phyloP scores from a whole-genome alignment of 2,888 invertebrate species.

The Thymelicus sylvestris region DNA sequence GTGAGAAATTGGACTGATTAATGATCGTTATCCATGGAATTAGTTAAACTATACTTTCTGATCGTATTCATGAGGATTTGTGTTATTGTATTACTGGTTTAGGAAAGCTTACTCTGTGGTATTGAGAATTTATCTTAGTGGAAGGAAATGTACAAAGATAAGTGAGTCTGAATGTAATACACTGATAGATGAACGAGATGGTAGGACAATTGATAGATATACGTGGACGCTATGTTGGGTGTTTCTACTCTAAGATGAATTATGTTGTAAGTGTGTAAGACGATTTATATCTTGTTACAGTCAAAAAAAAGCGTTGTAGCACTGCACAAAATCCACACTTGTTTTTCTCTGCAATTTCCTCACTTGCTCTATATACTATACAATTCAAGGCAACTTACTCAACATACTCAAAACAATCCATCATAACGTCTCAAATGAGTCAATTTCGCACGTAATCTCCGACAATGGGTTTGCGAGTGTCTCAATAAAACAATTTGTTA shows the following conservation, averaged over 20 bases:
- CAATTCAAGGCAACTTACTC: not conserved
- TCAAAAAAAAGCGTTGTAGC: too few species aligned
- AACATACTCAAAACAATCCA: conserved; percentile 33
- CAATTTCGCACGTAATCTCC: conserved; percentile 38
- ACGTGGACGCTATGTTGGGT: too few species aligned
- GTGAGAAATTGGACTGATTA: conserved; percentile 20
- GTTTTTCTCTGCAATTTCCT: not conserved
- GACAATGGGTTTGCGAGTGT: conserved; percentile 45
- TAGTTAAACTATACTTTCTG: not conserved
- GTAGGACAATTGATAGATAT: too few species aligned
- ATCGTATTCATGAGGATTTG: not conserved
- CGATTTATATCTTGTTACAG: too few species aligned
- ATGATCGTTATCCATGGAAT: not conserved
- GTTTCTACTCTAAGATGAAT: too few species aligned
- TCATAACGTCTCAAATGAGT: conserved; percentile 34
- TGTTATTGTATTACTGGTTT: too few species aligned
- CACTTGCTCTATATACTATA: not conserved
- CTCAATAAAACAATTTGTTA: conserved; percentile 37
- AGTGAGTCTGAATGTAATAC: too few species aligned
- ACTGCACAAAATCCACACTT: not conserved
- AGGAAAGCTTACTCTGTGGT: too few species aligned
- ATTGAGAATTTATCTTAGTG: too few species aligned
- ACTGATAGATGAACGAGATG: too few species aligned
- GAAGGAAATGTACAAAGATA: too few species aligned
- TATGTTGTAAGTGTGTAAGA: too few species aligned